Base-by-base conservation (phyloP, 2,797 vertebrate genomes). In the Cyclopterus lumpus region DNA sequence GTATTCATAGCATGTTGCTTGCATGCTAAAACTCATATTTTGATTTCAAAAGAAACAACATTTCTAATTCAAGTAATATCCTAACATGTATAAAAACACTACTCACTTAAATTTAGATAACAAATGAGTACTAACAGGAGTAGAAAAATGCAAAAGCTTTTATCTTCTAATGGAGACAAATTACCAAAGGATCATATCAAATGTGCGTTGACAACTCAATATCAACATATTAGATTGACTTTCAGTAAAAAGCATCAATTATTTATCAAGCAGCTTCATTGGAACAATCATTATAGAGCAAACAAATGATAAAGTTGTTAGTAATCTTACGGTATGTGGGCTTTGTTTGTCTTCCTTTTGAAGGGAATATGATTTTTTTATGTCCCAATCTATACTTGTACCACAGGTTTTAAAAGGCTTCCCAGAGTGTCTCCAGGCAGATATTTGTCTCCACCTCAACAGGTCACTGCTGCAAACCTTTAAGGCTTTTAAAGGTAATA, bases 371-470 rank as follows among this genome's bases (percentile, higher is more conserved):
- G 20, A n/a, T 36, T 24, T 44, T 3, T n/a, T 15, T 49, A 42
- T 67, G 15, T 22, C 9, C 24, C 38, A 8, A 14, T 63, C 22
- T 48, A 16, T 44, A 8, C 26, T 51, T 4, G 6, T 63, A 51
- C 59, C 18, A 0, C 89, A 97, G 97, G 97, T 97, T 82, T 91
- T 98, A 75, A 97, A 98, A 87, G 96, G 96, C 3, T 98, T 98
- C 80, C 97, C 97, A 0, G 96, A 97, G 89, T 98, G 96, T 89
- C 94, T 97, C 68, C 97, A 97, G 87, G 96, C 96, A 0, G 97
- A 97, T 82, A 97, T 97, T 89, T 97, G 96, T 91, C 94, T 98
- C 63, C 97, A 98, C 82, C 94, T 97, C 51, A 97, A 97, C 88
- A 95, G 96, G 53, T 94, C 91, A 0, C 93, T 98, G 73, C 93